Evolutionary conservation across 2,888 invertebrate species (phyloP).

Genomic region (Agrotis exclamationis): DNA sequence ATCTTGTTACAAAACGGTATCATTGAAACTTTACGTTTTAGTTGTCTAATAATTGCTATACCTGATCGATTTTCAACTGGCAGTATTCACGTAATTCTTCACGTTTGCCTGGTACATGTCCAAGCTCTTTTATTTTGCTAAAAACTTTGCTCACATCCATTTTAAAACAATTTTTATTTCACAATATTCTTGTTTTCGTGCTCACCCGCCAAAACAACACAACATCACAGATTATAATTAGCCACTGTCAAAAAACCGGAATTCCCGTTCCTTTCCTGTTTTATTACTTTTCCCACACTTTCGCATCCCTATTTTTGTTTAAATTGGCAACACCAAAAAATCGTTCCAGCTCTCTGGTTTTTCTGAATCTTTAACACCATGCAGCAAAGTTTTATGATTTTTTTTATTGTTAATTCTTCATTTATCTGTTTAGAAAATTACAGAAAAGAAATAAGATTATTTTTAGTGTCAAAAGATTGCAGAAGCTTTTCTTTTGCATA

Average conservation of each 20-base stretch:
- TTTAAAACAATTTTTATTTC: neutral
- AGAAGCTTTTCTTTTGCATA: no score
- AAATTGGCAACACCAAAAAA: neutral
- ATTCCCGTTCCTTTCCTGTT: neutral
- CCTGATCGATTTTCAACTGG: constrained; percentile 77
- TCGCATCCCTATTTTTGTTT: neutral
- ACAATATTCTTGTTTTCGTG: constrained; percentile 22
- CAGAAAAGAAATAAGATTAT: no score
- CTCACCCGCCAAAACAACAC: constrained; percentile 50
- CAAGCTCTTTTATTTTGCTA: constrained; percentile 78
- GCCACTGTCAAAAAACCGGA: constrained; percentile 22
- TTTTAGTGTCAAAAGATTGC: no score
- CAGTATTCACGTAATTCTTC: constrained; percentile 81
- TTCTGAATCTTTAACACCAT: constrained; percentile 11
- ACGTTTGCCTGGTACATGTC: constrained; percentile 77
- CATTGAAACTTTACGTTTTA: neutral
- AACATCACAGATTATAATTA: constrained; percentile 12
- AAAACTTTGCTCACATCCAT: constrained; percentile 77
- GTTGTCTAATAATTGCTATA: constrained; percentile 45
- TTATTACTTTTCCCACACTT: neutral
- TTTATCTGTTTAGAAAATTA: no score
- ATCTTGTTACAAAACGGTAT: neutral
- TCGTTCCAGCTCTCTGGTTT: constrained; percentile 19
- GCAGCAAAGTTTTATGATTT: neutral
- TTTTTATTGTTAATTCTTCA: neutral